Base-by-base conservation (phyloP, 2,113 vertebrate species). In the Grus americana region DNA sequence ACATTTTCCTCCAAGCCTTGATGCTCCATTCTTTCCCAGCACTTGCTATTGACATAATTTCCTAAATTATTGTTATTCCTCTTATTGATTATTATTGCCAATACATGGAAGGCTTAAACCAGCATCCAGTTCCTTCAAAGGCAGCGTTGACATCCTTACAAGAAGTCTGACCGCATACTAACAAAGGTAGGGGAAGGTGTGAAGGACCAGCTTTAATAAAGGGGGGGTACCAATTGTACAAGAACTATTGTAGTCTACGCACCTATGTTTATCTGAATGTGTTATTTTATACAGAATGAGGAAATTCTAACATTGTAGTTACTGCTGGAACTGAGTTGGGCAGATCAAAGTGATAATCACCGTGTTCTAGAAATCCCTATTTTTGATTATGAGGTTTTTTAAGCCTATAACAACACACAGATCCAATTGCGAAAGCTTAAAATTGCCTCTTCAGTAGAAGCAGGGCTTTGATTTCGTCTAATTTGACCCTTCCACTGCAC, bases 391-490 rank as follows among this genome's bases (percentile, higher is more conserved):
- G 71, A 90, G 63, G 61, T 85, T 97, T 97, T 97, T 96, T 93
- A 97, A 97, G 92, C 88, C 93, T 93, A 11, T 92, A 97, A 96
- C 95, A 97, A 95, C 93, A 95, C 34, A 93, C 16, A 88, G 87
- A 94, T 86, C 95, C 61, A 83, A 42, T 87, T 96, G 93, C 6
- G 2, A 96, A 97, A 93, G 79, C 94, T 96, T 94, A 76, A 90
- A 96, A 96, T 94, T 95, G 92, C 88, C 78, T 96, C 95, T 97
- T 96, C 94, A 82, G 63, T 88, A 67, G 67, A 91, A 97, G 88
- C 71, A 83, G 71, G 59, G 93, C 95, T 97, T 96, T 92, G 95
- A 97, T 97, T 96, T 97, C 85, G 88, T 96, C 89, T 96, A 93
- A 96, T 96, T 73, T 76, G 81, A 95, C 95, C 96, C 87, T 87